Evolutionary conservation across 2,888 invertebrate species (phyloP).

Genomic region (Isotomurus palustris): DNA sequence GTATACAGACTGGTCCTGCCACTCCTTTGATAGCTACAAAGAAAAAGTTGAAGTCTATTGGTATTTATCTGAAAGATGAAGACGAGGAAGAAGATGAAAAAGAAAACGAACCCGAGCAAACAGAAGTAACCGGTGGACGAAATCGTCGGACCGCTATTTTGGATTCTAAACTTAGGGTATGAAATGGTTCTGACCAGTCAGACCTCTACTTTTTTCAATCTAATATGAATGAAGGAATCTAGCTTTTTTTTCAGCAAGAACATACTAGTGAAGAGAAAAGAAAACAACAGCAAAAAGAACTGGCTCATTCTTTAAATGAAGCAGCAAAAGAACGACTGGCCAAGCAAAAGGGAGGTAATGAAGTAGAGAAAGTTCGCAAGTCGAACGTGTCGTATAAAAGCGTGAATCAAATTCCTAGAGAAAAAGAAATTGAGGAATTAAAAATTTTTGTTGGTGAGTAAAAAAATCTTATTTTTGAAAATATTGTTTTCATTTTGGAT

Average conservation of each 20-base stretch:
- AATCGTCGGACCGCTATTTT: constrained; percentile 86
- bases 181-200: constrained; percentile 1
- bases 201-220: background rate
- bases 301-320: constrained; percentile 84
- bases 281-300: constrained; percentile 91
- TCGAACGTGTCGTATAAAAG: constrained; percentile 93
- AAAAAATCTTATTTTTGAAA: constrained; percentile 1
- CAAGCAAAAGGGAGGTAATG: constrained; percentile 70
- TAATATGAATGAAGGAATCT: background rate
- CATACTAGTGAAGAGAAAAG: constrained; percentile 96
- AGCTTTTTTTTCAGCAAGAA: constrained; percentile 65
- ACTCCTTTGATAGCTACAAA: constrained; percentile 84
- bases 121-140: constrained; percentile 63
- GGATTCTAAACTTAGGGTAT: constrained; percentile 78
- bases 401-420: constrained; percentile 85
- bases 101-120: constrained; percentile 54
- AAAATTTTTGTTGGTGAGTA: constrained; percentile 87
- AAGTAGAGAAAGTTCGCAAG: constrained; percentile 83
- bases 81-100: constrained; percentile 77
- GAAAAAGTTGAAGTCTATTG: constrained; percentile 91
- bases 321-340: constrained; percentile 88
- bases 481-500: constrained; percentile 45
- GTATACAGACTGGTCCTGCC: constrained; percentile 63
- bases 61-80: constrained; percentile 88
- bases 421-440: constrained; percentile 84